Percentiles rank a stretch among this genome's conserved stretches.
Conservation (phyloP, 2,888 invertebrate species). For the Cremastobaeus sp. region DNA sequence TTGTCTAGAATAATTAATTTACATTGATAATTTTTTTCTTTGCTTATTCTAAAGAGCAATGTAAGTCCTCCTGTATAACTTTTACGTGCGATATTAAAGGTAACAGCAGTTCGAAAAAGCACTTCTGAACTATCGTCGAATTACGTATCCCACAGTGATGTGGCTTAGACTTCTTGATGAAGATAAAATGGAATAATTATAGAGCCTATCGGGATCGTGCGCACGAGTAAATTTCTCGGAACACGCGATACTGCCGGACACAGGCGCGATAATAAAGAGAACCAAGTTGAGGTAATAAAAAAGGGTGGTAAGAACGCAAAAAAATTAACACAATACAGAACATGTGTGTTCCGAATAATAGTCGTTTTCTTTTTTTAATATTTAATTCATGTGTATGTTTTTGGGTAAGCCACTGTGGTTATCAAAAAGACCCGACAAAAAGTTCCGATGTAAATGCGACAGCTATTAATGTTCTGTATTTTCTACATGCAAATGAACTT, state of each 20-base stretch:
- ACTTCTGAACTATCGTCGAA: conserved; percentile 58
- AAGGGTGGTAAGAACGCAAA: conserved; percentile 40
- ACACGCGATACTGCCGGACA: conserved; percentile 75
- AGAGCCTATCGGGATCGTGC: conserved; percentile 75
- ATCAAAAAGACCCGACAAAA: too few species aligned
- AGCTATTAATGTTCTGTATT: too few species aligned
- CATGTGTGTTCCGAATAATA: background rate
- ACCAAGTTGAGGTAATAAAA: conserved; percentile 63
- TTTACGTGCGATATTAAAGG: conserved; percentile 18
- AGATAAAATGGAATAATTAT: conserved; percentile 77
- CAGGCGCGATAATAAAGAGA: conserved; percentile 69
- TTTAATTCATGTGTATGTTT: too few species aligned
- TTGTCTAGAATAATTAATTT: too few species aligned
- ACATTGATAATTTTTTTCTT: too few species aligned
- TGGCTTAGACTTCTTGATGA: conserved; percentile 69
- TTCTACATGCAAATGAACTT: too few species aligned
- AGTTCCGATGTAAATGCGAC: too few species aligned
- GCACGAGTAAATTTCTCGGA: conserved; percentile 73
- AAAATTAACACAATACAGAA: background rate
- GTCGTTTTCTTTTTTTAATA: background rate
- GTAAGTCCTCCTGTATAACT: conserved; percentile 19
- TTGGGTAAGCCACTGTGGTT: too few species aligned
- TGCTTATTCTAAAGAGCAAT: too few species aligned
- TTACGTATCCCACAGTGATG: conserved; percentile 62
- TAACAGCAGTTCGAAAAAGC: conserved; percentile 58